Evolutionary conservation across 2,888 invertebrate genomes (phyloP).

Genomic region (Eupithecia pulchellata): DNA sequence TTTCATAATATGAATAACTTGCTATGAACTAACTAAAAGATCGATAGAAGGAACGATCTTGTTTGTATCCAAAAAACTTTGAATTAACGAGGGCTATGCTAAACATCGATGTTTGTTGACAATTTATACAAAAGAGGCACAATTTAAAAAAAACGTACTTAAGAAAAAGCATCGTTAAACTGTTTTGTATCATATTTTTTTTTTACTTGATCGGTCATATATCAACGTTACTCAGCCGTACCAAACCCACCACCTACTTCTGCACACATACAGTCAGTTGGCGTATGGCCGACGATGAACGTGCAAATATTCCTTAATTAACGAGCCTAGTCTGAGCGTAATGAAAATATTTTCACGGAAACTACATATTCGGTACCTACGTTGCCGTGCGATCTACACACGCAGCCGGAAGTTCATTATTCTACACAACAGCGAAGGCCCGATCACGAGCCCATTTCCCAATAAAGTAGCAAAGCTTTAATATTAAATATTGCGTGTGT

Average conservation of each 20-base stretch:
- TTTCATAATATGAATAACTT: constrained; percentile 25
- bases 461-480: constrained; percentile 22
- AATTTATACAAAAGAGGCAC: background rate
- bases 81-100: constrained; percentile 22
- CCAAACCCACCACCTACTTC: background rate
- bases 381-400: constrained; percentile 13
- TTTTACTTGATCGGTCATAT: background rate
- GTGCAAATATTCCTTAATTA: constrained; percentile 41
- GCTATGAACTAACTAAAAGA: constrained; percentile 26
- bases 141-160: background rate
- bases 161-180: background rate
- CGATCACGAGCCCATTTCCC: constrained; percentile 19
- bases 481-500: constrained; percentile 28
- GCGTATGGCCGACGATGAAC: constrained; percentile 27
- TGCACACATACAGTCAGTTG: background rate
- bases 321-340: constrained; percentile 30
- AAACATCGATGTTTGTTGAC: background rate
- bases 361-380: constrained; percentile 2
- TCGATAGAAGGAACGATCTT: constrained; percentile 38
- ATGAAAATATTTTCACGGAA: constrained; percentile 40
- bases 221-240: background rate
- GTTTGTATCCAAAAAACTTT: constrained; percentile 35
- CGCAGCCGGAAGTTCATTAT: constrained; percentile 23
- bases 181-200: background rate
- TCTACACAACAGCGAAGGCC: constrained; percentile 15